Conservation (phyloP, 1,140 invertebrate genomes). For the Procambarus virginalis region DNA sequence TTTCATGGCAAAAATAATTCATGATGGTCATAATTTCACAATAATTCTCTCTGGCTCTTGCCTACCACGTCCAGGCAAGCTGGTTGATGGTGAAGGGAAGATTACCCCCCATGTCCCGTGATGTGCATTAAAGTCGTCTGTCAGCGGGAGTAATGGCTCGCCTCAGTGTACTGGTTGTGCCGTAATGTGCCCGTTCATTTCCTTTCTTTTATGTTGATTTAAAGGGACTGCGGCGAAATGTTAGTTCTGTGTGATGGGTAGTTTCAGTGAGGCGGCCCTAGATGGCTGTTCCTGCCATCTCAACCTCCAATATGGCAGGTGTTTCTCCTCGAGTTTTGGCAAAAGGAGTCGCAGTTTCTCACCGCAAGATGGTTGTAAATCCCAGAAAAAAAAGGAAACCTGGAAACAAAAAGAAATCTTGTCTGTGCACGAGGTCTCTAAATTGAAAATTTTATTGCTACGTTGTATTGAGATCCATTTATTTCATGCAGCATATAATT, state of each 20-base stretch:
- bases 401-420: too few relatives aligned
- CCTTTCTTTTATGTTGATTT: not conserved
- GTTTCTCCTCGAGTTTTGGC: too few relatives aligned
- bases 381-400: too few relatives aligned
- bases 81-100: slow-evolving; percentile 18
- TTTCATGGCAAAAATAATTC: slow-evolving; percentile 19
- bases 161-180: not conserved
- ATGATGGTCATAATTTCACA: slow-evolving; percentile 11
- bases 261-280: not conserved
- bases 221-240: not conserved
- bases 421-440: too few relatives aligned
- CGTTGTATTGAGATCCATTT: too few relatives aligned
- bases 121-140: slow-evolving; percentile 11
- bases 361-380: too few relatives aligned
- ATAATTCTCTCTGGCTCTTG: slow-evolving; percentile 22
- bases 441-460: too few relatives aligned
- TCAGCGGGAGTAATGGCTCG: not conserved
- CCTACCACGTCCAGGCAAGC: not conserved
- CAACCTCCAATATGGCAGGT: too few relatives aligned
- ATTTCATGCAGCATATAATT: too few relatives aligned
- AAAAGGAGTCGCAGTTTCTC: too few relatives aligned
- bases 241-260: not conserved
- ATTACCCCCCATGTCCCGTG: slow-evolving; percentile 23
- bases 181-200: not conserved
- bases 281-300: too few relatives aligned